Percentiles rank a stretch among this genome's conserved stretches.
These are phyloP conservation scores for Magallana nippona DNA, from an alignment of 2,888 invertebrate species.

Conservation along the genomic window DNA sequence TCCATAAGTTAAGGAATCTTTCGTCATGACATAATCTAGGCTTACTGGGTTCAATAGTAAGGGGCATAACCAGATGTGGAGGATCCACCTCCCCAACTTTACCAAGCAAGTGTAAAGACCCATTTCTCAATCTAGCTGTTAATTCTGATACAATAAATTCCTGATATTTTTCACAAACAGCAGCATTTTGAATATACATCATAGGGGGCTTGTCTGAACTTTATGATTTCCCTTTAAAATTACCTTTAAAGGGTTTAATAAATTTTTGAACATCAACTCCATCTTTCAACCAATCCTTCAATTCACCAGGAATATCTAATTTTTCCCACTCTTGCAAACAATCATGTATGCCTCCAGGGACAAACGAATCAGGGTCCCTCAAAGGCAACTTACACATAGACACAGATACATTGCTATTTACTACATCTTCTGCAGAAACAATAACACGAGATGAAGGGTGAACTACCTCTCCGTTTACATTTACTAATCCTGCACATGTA, in stretches of 20 bases:
- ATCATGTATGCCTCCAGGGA: constrained; percentile 5
- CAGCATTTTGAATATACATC: background rate
- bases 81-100: constrained; percentile 1
- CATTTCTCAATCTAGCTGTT: constrained; percentile 14
- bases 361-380: constrained; percentile 28
- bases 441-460: constrained; percentile 6
- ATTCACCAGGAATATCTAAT: background rate
- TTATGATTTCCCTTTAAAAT: constrained; percentile 31
- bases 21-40: constrained; percentile 7
- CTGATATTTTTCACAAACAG: constrained; percentile 5
- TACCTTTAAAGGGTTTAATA: constrained; percentile 34
- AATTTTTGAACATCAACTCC: constrained; percentile 23
- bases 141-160: constrained; percentile 9
- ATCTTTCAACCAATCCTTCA: constrained; percentile 25
- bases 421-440: constrained; percentile 26
- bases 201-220: constrained; percentile 21
- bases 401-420: background rate
- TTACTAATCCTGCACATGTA: constrained; percentile 13
- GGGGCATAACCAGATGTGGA: constrained; percentile 23
- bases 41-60: constrained; percentile 8
- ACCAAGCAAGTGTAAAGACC: background rate
- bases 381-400: constrained; percentile 24
- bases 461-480: constrained; percentile 15
- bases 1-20: constrained; percentile 35
- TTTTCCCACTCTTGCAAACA: constrained; percentile 16